Percentiles rank a stretch among this genome's conserved stretches.
These are phyloP conservation scores for Speoplatyrhinus poulsoni DNA, from an alignment of 2,113 vertebrate genomes.

Conservation along the genomic window DNA sequence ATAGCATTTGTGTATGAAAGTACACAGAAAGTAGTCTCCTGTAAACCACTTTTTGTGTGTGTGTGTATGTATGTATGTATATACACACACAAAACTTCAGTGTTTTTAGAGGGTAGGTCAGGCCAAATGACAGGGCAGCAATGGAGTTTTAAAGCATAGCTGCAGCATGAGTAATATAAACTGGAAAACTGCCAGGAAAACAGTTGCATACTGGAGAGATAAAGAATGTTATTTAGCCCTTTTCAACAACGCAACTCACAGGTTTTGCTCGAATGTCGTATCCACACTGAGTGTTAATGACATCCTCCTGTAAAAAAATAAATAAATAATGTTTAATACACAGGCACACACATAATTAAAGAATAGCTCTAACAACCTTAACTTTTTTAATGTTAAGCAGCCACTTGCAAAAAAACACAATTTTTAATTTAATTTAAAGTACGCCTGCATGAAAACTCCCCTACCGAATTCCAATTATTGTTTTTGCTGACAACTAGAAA, in stretches of 20 bases:
- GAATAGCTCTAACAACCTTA: too few species aligned
- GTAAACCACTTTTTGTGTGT: too few species aligned
- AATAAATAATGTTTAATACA: conserved; percentile 15
- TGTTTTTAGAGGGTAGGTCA: conserved; percentile 19
- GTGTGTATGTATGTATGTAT: too few species aligned
- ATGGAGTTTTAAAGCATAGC: conserved; percentile 45
- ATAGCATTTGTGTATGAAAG: too few species aligned
- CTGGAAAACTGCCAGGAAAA: too few species aligned
- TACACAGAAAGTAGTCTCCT: too few species aligned
- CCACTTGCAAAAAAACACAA: background rate
- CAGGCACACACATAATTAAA: too few species aligned
- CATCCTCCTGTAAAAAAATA: conserved; percentile 85
- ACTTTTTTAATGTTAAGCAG: background rate
- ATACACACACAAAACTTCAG: background rate
- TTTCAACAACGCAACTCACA: conserved; percentile 76
- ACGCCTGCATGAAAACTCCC: conserved; percentile 14
- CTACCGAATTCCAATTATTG: conserved; percentile 31
- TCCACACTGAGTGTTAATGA: conserved; percentile 99
- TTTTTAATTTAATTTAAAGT: too few species aligned
- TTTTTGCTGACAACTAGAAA: conserved; percentile 34
- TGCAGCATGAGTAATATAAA: conserved; percentile 66
- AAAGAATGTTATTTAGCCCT: background rate
- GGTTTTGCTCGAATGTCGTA: conserved; percentile 94
- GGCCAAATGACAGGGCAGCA: conserved; percentile 52
- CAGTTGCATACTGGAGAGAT: too few species aligned